phyloP scores from a whole-genome alignment of 2,888 invertebrate species.

The Agrilus cyanescens region DNA sequence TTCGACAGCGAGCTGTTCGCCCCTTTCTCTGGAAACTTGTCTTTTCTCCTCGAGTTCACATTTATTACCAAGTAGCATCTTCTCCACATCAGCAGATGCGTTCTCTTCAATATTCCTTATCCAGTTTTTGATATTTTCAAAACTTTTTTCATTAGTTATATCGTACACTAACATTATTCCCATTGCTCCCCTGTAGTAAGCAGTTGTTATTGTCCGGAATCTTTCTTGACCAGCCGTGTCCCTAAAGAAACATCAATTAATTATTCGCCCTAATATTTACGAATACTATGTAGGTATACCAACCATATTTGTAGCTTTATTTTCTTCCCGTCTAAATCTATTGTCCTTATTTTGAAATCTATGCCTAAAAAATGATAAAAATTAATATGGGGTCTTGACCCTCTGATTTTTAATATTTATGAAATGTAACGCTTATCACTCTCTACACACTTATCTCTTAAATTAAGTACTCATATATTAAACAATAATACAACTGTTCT shows the following conservation, averaged over 20 bases:
- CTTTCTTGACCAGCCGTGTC: constrained; percentile 98
- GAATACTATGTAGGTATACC: constrained; percentile 24
- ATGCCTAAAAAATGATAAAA: constrained; percentile 60
- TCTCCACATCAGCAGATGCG: constrained; percentile 96
- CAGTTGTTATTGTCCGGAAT: constrained; percentile 97
- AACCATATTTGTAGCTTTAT: constrained; percentile 99
- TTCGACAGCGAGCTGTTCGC: constrained; percentile 93
- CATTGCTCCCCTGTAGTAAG: constrained; percentile 99
- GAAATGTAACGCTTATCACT: too few relatives aligned
- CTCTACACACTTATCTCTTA: too few relatives aligned
- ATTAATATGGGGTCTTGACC: neutral
- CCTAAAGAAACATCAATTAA: constrained; percentile 36
- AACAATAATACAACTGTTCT: too few relatives aligned
- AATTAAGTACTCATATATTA: too few relatives aligned
- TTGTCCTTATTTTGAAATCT: constrained; percentile 98
- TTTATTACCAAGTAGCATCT: constrained; percentile 98
- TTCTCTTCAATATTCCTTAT: constrained; percentile 98
- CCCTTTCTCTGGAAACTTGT: constrained; percentile 91
- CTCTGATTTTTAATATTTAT: neutral
- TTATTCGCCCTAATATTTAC: neutral
- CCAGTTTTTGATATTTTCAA: constrained; percentile 99
- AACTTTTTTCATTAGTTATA: constrained; percentile 97
- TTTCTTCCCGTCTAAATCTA: constrained; percentile 96
- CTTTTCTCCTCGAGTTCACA: constrained; percentile 95
- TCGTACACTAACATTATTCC: constrained; percentile 99